Evolutionary conservation across 2,888 invertebrate genomes (phyloP), one percentile per base, ranked within the genome.

Genomic region (Drosophila paracracens): DNA sequence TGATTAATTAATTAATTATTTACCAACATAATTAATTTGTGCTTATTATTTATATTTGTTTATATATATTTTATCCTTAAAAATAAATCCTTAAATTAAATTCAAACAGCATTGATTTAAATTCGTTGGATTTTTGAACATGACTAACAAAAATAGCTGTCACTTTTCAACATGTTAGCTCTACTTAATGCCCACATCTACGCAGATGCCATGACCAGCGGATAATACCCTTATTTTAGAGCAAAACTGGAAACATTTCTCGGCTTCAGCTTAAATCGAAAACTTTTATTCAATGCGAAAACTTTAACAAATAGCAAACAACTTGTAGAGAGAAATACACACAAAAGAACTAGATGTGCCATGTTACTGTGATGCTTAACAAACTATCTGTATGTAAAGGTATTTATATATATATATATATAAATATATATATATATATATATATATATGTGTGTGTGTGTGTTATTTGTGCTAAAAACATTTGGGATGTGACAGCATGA

Each of bases 401-500:
- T 25, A 46, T 46, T 25, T 46, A 46, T 21, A 21, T 5, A n/a
- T n/a, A 4, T n/a, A 40, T 40, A 10, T 10, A n/a, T 18, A 29
- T 33, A 21, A n/a, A n/a, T 33, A 53, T 16, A 43, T 43, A 18
- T 10, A 58, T 59, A 43, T 57, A 11, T 64, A 27, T 36, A 36
- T 58, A 40, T 48, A 25, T 60, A 6, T 56, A 36, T 56, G 60
- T 68, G 54, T 59, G 59, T 69, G 58, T 70, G 58, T 60, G 62
- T 43, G 59, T 53, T 76, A 80, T 81, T 85, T 85, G 89, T 77
- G 75, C 88, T 84, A 73, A 84, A 87, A 85, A 89, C 78, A 88
- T 89, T 89, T 88, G 72, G 67, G 68, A 65, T 76, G 80, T 84
- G 88, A 89, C 85, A 87, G 85, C 85, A 77, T 74, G 89, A 71